phyloP scores from a whole-genome alignment of 2,888 invertebrate species.

The Hemaris fuciformis region DNA sequence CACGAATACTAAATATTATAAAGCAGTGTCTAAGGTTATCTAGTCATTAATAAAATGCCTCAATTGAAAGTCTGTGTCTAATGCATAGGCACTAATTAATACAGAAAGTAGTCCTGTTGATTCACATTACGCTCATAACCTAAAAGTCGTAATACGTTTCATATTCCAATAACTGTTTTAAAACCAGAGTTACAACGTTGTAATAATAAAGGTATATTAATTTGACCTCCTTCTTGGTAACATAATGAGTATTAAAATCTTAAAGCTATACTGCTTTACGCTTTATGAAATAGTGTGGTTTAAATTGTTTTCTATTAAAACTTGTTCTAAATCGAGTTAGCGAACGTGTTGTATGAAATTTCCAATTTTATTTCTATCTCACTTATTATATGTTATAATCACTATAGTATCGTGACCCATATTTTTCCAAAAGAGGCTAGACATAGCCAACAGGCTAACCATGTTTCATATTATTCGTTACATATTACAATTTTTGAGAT shows the following conservation, averaged over 20 bases:
- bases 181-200: not conserved
- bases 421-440: no score
- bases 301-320: not conserved
- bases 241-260: not conserved
- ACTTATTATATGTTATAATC: no score
- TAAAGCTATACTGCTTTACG: not conserved
- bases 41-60: not conserved
- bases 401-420: no score
- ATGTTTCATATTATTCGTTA: no score
- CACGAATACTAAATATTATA: not conserved
- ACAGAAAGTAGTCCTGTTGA: not conserved
- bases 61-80: not conserved
- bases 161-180: not conserved
- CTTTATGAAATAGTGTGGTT: not conserved
- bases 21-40: not conserved
- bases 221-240: constrained; percentile 1
- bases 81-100: not conserved
- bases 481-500: no score
- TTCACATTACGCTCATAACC: not conserved
- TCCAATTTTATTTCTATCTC: no score
- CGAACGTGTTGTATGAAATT: not conserved
- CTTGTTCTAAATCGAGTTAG: not conserved
- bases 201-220: not conserved
- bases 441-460: no score
- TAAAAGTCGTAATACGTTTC: not conserved